Percentiles rank a stretch among this genome's conserved stretches.
Evolutionary conservation across 2,888 invertebrate genomes (phyloP).

Genomic region (Drosophila paramelanica): DNA sequence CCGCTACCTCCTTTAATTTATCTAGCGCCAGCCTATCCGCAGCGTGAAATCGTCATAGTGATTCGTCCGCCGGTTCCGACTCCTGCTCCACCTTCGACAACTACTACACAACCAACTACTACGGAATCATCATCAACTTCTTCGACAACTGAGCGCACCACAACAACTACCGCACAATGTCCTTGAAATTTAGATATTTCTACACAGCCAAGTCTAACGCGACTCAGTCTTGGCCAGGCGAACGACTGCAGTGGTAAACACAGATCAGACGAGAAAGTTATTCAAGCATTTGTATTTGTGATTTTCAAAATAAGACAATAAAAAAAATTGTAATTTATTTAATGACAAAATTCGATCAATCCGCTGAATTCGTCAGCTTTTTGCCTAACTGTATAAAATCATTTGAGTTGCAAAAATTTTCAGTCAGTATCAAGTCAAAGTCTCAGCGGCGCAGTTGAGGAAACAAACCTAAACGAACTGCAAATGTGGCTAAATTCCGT

Average conservation of each 20-base stretch:
- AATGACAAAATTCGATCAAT: background rate
- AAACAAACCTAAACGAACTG: background rate
- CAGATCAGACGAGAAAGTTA: constrained; percentile 19
- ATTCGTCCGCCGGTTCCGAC: too few species aligned
- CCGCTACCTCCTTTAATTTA: background rate
- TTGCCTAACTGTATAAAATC: constrained; percentile 7
- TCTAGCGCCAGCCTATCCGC: background rate
- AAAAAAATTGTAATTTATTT: background rate
- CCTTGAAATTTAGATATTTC: constrained; percentile 8
- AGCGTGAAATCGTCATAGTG: background rate
- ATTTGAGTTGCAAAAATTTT: background rate
- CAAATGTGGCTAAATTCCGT: constrained; percentile 7
- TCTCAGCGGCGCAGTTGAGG: background rate
- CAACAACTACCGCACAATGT: constrained; percentile 26
- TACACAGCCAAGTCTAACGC: constrained; percentile 6
- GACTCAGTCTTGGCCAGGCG: background rate
- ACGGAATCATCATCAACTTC: background rate
- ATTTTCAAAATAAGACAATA: constrained; percentile 16
- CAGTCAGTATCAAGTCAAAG: background rate
- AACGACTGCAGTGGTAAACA: background rate
- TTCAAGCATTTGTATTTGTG: constrained; percentile 16
- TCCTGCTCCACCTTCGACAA: background rate
- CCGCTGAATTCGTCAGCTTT: too few species aligned
- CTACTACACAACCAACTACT: background rate
- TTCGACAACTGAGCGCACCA: background rate